A percentile compares a stretch with the other conserved stretches of the same genome.
Conservation (phyloP, 2,888 invertebrate species). For the Sarcophaga caerulescens region DNA sequence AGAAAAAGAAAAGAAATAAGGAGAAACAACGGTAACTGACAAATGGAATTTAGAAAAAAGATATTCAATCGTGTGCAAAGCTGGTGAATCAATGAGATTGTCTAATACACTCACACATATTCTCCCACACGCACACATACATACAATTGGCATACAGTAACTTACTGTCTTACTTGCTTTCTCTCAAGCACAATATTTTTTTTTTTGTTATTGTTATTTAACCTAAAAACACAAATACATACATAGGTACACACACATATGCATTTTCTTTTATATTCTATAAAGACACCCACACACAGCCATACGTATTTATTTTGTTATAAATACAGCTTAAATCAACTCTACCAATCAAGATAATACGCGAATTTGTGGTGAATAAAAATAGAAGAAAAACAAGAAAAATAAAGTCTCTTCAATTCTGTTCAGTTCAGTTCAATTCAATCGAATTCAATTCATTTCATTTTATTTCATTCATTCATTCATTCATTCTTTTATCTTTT, state of each 20-base stretch:
- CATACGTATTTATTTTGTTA: not conserved
- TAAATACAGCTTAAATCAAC: constrained; percentile 61
- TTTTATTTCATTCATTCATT: constrained; percentile 51
- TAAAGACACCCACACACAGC: constrained; percentile 10
- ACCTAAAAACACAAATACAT: constrained; percentile 36
- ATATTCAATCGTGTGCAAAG: constrained; percentile 67
- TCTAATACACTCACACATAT: constrained; percentile 48
- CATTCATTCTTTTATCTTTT: constrained; percentile 18
- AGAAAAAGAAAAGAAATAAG: constrained; percentile 9
- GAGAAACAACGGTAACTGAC: constrained; percentile 47
- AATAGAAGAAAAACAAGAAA: not conserved
- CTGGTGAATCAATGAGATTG: constrained; percentile 65
- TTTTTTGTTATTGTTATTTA: constrained; percentile 44
- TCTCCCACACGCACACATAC: constrained; percentile 14
- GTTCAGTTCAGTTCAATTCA: constrained; percentile 43
- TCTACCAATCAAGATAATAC: constrained; percentile 70
- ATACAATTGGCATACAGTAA: no score
- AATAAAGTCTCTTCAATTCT: constrained; percentile 56
- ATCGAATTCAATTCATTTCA: constrained; percentile 32
- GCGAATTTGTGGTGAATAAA: constrained; percentile 61
- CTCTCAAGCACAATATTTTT: constrained; percentile 12
- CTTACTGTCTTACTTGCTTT: no score
- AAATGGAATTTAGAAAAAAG: constrained; percentile 65
- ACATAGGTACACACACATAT: constrained; percentile 1
- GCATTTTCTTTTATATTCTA: constrained; percentile 24